Conservation (phyloP, 2,888 invertebrate species). For the Limnephilus rhombicus region DNA sequence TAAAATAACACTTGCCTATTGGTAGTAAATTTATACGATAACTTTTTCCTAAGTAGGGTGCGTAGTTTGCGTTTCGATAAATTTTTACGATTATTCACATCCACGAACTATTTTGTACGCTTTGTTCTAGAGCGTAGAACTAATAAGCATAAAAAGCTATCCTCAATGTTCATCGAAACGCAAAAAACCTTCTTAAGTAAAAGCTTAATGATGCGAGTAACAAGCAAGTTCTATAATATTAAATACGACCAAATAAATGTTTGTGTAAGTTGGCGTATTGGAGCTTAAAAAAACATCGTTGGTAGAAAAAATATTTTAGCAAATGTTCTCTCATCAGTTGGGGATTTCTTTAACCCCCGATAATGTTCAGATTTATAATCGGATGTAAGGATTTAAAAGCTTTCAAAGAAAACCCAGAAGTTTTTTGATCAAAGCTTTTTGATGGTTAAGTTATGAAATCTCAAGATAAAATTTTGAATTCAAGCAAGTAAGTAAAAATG, state of each 20-base stretch:
- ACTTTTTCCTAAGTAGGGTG: neutral
- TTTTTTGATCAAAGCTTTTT: conserved; percentile 45
- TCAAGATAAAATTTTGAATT: neutral
- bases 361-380: conserved; percentile 52
- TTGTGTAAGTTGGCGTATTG: neutral
- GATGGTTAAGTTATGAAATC: neutral
- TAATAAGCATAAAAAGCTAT: neutral
- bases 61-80: neutral
- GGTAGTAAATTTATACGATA: neutral
- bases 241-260: neutral
- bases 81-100: neutral
- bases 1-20: neutral
- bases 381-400: conserved; percentile 53
- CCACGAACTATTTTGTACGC: neutral
- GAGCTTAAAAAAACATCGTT: neutral
- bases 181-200: neutral
- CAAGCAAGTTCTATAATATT: neutral
- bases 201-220: neutral
- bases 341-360: conserved; percentile 9
- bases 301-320: neutral
- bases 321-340: conserved; percentile 5
- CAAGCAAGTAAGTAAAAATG: neutral
- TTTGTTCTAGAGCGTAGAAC: neutral
- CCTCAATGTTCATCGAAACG: neutral
- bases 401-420: conserved; percentile 14